These are phyloP conservation scores for Blastobasis lacticolella DNA, from an alignment of 2,888 invertebrate genomes.

Conservation along the genomic window DNA sequence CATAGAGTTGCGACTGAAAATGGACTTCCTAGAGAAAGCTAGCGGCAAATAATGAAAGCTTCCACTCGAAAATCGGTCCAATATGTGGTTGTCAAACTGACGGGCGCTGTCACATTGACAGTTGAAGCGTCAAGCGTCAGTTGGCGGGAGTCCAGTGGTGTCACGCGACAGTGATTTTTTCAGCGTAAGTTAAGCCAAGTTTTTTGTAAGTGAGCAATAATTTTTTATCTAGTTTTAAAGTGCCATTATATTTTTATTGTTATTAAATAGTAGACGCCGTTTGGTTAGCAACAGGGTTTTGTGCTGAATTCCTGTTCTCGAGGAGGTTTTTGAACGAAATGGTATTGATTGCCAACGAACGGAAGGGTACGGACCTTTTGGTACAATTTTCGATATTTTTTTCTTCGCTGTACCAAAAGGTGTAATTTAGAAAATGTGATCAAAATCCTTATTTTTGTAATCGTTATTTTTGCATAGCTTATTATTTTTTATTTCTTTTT, in stretches of 20 bases:
- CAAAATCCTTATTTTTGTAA: constrained; percentile 50
- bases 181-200: background rate
- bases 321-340: background rate
- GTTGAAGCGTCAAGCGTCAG: no score
- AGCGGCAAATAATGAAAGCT: constrained; percentile 43
- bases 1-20: constrained; percentile 63
- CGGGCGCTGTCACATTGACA: no score
- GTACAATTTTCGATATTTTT: constrained; percentile 9
- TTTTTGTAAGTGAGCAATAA: background rate
- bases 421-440: constrained; percentile 39
- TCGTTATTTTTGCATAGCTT: constrained; percentile 50
- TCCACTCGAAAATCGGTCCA: background rate
- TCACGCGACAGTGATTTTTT: no score
- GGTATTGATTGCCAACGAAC: constrained; percentile 7
- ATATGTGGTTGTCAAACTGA: no score
- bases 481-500: constrained; percentile 35
- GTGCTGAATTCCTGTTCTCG: constrained; percentile 1
- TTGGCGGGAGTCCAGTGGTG: no score
- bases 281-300: background rate
- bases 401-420: constrained; percentile 19
- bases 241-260: constrained; percentile 16
- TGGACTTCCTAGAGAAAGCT: constrained; percentile 69
- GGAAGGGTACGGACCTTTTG: constrained; percentile 7
- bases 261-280: background rate
- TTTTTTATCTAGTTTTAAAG: constrained; percentile 14